Percentiles rank a stretch among this genome's conserved stretches.
Conservation (phyloP, 1,140 invertebrate species). For the Agraylea sexmaculata region DNA sequence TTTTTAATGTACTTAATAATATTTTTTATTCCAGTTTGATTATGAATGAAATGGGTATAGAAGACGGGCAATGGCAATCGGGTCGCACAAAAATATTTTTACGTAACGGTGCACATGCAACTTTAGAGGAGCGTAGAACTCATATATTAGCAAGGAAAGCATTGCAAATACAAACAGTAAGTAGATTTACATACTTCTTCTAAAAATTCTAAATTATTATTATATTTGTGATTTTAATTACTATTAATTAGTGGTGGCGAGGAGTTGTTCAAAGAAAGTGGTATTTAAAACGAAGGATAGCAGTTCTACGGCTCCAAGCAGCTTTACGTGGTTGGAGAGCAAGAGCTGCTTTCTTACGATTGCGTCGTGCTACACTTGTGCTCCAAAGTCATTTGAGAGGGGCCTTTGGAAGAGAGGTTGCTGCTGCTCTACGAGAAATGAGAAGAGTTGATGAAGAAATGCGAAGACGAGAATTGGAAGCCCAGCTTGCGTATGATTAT, state of each 20-base stretch:
- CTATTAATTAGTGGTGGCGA: constrained; percentile 33
- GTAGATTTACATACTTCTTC: background rate
- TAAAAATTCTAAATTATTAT: background rate
- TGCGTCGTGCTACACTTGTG: constrained; percentile 73
- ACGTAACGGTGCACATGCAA: constrained; percentile 71
- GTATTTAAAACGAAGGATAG: constrained; percentile 53
- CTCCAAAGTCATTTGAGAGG: constrained; percentile 84
- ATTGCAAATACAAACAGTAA: constrained; percentile 64
- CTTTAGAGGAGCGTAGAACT: constrained; percentile 64
- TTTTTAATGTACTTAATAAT: background rate
- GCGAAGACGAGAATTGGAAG: constrained; percentile 55
- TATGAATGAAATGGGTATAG: constrained; percentile 19
- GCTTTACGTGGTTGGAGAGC: constrained; percentile 79
- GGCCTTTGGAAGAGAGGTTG: constrained; percentile 80
- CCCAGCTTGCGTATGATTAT: constrained; percentile 13
- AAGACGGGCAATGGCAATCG: constrained; percentile 66
- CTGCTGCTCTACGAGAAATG: constrained; percentile 77
- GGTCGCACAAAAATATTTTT: constrained; percentile 87
- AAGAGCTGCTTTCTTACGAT: constrained; percentile 68
- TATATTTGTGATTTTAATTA: constrained; percentile 1
- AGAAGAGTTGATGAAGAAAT: constrained; percentile 86
- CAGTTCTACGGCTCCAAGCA: constrained; percentile 71
- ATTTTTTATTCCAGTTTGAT: constrained; percentile 12
- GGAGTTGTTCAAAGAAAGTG: constrained; percentile 44
- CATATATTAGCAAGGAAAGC: constrained; percentile 58